A percentile compares a stretch with the other conserved stretches of the same genome.
phyloP scores from a whole-genome alignment of 2,888 invertebrate genomes.

The Salpingus planirostris region DNA sequence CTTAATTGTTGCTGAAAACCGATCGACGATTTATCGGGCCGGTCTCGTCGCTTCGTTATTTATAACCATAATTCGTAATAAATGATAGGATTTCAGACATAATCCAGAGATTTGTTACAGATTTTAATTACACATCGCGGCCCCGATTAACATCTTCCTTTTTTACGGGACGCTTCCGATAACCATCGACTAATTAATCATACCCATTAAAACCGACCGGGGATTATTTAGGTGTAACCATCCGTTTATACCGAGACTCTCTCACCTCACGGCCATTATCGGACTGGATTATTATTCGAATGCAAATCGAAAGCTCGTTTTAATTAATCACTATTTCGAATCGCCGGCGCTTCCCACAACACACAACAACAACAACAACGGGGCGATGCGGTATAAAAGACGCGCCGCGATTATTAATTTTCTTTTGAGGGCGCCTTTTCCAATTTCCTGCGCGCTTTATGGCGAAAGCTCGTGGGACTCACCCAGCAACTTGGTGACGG shows the following conservation, averaged over 20 bases:
- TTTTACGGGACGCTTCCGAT: constrained; percentile 30
- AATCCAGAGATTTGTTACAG: constrained; percentile 39
- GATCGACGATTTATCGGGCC: constrained; percentile 33
- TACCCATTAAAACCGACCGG: constrained; percentile 23
- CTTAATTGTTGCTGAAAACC: constrained; percentile 42
- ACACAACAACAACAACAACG: no score
- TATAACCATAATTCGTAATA: constrained; percentile 37
- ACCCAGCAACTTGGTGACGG: constrained; percentile 85
- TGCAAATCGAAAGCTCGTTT: background rate
- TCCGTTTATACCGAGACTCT: constrained; percentile 14
- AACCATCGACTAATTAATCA: constrained; percentile 31
- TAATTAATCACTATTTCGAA: background rate
- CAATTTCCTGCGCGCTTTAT: constrained; percentile 8
- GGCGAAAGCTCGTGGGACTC: constrained; percentile 41
- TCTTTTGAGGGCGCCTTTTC: constrained; percentile 8
- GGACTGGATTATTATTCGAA: no score
- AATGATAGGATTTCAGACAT: constrained; percentile 36
- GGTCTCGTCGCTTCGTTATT: constrained; percentile 28
- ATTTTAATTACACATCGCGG: constrained; percentile 35
- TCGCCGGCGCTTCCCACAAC: no score
- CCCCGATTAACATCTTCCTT: constrained; percentile 33
- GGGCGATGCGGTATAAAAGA: no score
- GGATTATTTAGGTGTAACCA: constrained; percentile 26
- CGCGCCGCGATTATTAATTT: constrained; percentile 12
- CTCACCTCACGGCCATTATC: constrained; percentile 6